These are phyloP conservation scores for Diarsia brunnea DNA, from an alignment of 2,888 invertebrate genomes.

Conservation along the genomic window DNA sequence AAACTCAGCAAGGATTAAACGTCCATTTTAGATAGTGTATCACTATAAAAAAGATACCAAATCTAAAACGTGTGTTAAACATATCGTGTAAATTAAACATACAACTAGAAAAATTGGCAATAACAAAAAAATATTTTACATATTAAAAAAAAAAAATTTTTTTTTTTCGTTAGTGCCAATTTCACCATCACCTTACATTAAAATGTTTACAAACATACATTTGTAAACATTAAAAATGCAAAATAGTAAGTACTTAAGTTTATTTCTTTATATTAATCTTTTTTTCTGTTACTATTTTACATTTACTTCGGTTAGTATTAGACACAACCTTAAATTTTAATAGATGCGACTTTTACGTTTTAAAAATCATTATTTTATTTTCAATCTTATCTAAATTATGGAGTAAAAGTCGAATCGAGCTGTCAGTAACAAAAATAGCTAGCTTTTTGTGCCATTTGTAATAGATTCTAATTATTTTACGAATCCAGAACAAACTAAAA, in stretches of 20 bases:
- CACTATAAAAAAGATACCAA: conserved; percentile 66
- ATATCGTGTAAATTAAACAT: conserved; percentile 79
- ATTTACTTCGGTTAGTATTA: conserved; percentile 75
- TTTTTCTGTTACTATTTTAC: conserved; percentile 67
- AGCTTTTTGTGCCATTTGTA: conserved; percentile 61
- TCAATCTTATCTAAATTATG: background rate
- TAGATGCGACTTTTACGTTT: conserved; percentile 68
- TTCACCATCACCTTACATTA: conserved; percentile 83
- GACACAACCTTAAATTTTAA: conserved; percentile 79
- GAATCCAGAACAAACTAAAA: conserved; percentile 57
- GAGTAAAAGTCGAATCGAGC: conserved; percentile 56
- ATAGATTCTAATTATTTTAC: conserved; percentile 52
- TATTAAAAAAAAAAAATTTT: background rate
- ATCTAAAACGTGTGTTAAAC: conserved; percentile 75
- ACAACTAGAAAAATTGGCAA: conserved; percentile 78
- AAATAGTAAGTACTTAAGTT: conserved; percentile 39
- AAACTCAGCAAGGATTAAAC: conserved; percentile 59
- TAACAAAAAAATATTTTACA: conserved; percentile 25
- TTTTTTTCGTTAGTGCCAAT: conserved; percentile 69
- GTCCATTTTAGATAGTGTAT: conserved; percentile 64
- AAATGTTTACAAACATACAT: conserved; percentile 74
- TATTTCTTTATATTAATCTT: no score
- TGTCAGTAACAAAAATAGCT: conserved; percentile 65
- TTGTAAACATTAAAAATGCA: conserved; percentile 66
- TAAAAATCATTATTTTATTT: background rate